These are phyloP conservation scores for Cryptocephalus moraei DNA, from an alignment of 2,888 invertebrate genomes.

Conservation along the genomic window DNA sequence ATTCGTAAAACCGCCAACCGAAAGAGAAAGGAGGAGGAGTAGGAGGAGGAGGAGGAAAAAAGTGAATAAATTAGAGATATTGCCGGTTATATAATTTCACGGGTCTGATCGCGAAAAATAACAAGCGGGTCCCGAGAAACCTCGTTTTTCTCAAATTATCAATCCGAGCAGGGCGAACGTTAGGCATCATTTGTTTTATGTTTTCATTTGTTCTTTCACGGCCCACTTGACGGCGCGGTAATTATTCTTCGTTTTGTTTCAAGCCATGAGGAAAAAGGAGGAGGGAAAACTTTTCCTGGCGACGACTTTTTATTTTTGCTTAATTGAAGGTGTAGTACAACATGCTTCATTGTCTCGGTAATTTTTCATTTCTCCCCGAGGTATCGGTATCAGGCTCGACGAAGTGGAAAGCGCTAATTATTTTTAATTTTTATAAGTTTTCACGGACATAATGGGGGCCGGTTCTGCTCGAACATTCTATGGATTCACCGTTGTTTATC, in stretches of 20 bases:
- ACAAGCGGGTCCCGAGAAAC: slow-evolving; percentile 23
- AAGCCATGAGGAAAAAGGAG: slow-evolving; percentile 1
- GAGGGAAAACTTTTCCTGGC: slow-evolving; percentile 16
- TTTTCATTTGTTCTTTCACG: slow-evolving; percentile 38
- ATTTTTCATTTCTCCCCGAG: slow-evolving; percentile 34
- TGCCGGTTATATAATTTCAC: slow-evolving; percentile 31
- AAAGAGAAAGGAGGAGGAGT: slow-evolving; percentile 19
- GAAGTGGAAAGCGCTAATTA: slow-evolving; percentile 29
- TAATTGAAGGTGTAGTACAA: slow-evolving; percentile 38
- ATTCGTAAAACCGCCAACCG: slow-evolving; percentile 29
- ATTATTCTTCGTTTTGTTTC: slow-evolving; percentile 32
- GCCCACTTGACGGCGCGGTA: slow-evolving; percentile 34
- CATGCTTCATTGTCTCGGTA: slow-evolving; percentile 35
- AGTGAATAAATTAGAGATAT: slow-evolving; percentile 34
- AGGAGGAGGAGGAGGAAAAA: slow-evolving; percentile 9
- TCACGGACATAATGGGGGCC: neutral
- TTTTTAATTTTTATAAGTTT: slow-evolving; percentile 18
- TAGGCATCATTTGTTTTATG: slow-evolving; percentile 37
- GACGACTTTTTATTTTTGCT: slow-evolving; percentile 21
- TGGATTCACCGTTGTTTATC: neutral
- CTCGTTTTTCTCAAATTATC: slow-evolving; percentile 27
- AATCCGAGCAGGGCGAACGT: slow-evolving; percentile 27
- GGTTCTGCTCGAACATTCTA: neutral
- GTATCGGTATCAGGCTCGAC: slow-evolving; percentile 32
- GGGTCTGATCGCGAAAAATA: slow-evolving; percentile 28